Conservation (phyloP, 2,888 invertebrate species). For the Caenorhabditis sp. region DNA sequence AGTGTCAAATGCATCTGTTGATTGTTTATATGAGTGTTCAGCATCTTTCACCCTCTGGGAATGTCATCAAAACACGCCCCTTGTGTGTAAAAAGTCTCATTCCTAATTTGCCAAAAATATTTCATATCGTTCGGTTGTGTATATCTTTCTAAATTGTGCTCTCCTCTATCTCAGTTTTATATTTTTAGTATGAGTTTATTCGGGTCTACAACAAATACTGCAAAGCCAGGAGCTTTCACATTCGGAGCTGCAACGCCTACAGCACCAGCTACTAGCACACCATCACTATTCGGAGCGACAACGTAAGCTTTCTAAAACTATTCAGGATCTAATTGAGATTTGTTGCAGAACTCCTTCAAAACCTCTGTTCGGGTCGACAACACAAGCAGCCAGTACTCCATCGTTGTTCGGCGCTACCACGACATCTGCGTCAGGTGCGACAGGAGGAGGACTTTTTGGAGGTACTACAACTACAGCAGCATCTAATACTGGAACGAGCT, state of each 20-base stretch:
- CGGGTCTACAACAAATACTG: slow-evolving; percentile 15
- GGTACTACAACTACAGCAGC: slow-evolving; percentile 3
- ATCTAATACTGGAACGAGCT: not conserved
- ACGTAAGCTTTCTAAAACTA: slow-evolving; percentile 20
- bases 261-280: slow-evolving; percentile 14
- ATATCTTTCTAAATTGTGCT: no score
- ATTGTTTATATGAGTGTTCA: no score
- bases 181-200: slow-evolving; percentile 12
- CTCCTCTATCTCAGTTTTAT: no score
- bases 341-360: slow-evolving; percentile 29
- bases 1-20: no score
- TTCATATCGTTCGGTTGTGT: no score
- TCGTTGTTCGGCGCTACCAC: slow-evolving; percentile 29
- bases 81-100: no score
- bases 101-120: no score
- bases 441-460: slow-evolving; percentile 36
- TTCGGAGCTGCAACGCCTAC: slow-evolving; percentile 23
- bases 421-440: slow-evolving; percentile 17
- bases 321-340: no score
- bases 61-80: no score
- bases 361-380: slow-evolving; percentile 40
- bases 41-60: no score
- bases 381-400: slow-evolving; percentile 27
- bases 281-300: slow-evolving; percentile 26
- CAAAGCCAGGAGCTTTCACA: slow-evolving; percentile 27